Conservation (phyloP, 2,113 vertebrate species). For the Sus scrofa region DNA sequence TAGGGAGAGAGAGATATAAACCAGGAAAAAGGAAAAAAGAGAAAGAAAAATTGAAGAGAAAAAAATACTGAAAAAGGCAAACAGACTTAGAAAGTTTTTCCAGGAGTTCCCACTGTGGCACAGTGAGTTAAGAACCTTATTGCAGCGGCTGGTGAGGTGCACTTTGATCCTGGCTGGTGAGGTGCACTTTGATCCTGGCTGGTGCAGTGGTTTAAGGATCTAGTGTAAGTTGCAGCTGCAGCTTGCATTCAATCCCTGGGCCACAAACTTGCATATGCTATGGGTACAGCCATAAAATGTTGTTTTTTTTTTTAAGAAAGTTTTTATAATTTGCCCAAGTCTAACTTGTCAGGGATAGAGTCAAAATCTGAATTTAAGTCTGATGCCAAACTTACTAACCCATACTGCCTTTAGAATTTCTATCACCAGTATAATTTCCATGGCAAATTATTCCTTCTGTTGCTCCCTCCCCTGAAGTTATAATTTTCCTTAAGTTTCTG, state of each 20-base stretch:
- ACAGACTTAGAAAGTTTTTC: background rate
- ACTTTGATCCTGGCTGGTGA: no score
- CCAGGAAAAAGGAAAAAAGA: background rate
- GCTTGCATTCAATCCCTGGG: no score
- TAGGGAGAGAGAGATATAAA: background rate
- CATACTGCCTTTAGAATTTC: constrained; percentile 18
- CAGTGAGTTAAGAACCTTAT: no score
- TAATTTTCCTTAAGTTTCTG: background rate
- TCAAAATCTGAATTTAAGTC: background rate
- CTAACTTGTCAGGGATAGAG: background rate
- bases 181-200: no score
- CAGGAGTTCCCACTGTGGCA: no score
- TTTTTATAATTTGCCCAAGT: background rate
- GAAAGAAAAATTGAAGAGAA: background rate
- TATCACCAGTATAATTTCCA: constrained; percentile 9
- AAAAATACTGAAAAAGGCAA: background rate
- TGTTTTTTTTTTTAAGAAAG: background rate
- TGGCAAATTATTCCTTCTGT: constrained; percentile 27
- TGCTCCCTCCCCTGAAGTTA: background rate
- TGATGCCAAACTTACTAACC: background rate
- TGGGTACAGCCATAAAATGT: no score
- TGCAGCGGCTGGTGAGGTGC: no score
- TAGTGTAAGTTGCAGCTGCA: no score
- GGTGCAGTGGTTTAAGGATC: no score
- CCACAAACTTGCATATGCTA: no score